phyloP scores from a whole-genome alignment of 2,888 invertebrate genomes.

The Schizotus pectinicornis region DNA sequence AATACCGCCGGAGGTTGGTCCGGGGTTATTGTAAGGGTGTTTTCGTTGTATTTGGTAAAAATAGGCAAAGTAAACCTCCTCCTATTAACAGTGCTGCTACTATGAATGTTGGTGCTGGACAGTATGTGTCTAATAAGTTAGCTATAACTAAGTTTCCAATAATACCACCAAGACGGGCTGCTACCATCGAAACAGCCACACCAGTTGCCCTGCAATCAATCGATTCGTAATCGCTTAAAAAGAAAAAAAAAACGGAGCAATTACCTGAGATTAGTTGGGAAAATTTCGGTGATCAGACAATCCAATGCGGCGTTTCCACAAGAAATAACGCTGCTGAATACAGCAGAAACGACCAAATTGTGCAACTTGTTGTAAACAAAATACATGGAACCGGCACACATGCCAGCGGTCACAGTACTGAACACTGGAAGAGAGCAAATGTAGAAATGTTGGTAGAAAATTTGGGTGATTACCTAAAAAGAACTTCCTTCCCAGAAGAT shows the following conservation, averaged over 20 bases:
- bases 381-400: conserved; percentile 84
- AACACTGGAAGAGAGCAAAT: conserved; percentile 67
- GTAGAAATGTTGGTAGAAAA: conserved; percentile 7
- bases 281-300: conserved; percentile 91
- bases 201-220: conserved; percentile 77
- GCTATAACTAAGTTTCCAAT: conserved; percentile 89
- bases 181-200: conserved; percentile 88
- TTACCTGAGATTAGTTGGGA: conserved; percentile 88
- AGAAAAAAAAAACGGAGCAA: conserved; percentile 2
- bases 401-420: conserved; percentile 83
- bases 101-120: conserved; percentile 91
- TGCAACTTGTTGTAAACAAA: conserved; percentile 83
- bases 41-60: conserved; percentile 88
- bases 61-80: conserved; percentile 86
- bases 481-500: conserved; percentile 83
- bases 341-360: conserved; percentile 82
- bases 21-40: conserved; percentile 65
- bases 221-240: conserved; percentile 10
- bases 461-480: conserved; percentile 68
- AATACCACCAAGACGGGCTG: conserved; percentile 88
- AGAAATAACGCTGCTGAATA: conserved; percentile 87
- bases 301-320: conserved; percentile 90
- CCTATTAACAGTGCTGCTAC: conserved; percentile 84
- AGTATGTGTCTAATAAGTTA: conserved; percentile 82
- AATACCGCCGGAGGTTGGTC: background rate